Conservation (phyloP, 2,113 vertebrate species). For the Daubentonia madagascariensis region DNA sequence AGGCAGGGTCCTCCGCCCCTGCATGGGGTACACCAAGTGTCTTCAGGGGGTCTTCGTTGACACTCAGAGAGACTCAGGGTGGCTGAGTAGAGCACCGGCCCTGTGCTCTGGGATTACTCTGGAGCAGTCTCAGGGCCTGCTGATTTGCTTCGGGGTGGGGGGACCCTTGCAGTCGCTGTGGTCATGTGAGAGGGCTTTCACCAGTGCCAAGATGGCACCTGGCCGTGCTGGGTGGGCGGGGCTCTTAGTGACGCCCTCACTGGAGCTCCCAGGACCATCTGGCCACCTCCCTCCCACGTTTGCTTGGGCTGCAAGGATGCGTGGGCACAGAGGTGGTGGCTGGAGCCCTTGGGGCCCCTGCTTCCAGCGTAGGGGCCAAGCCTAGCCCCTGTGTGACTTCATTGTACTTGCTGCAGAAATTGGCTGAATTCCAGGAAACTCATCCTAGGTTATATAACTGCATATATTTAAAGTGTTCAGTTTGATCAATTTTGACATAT, state of each 20-base stretch:
- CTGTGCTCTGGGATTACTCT: fast-evolving
- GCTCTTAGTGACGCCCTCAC: too few relatives aligned
- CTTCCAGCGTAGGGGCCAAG: too few relatives aligned
- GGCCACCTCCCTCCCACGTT: not conserved
- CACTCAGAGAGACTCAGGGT: not conserved
- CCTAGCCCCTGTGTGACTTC: not conserved
- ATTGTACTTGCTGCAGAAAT: not conserved
- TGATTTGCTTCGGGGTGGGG: too few relatives aligned
- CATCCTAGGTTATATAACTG: not conserved
- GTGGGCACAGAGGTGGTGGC: too few relatives aligned
- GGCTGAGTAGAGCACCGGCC: fast-evolving
- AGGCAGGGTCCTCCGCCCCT: not conserved
- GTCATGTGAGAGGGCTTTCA: not conserved
- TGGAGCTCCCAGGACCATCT: not conserved
- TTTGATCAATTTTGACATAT: not conserved
- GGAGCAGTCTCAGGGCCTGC: too few relatives aligned
- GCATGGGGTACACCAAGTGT: fast-evolving
- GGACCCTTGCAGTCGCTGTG: not conserved
- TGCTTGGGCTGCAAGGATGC: fast-evolving
- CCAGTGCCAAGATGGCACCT: not conserved
- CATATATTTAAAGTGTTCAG: not conserved
- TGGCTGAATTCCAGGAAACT: not conserved
- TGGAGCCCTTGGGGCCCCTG: not conserved
- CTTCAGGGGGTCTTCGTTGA: not conserved
- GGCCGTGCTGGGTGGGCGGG: not conserved